Evolutionary conservation across 2,113 vertebrate genomes (phyloP).

Genomic region (Axis porcinus): DNA sequence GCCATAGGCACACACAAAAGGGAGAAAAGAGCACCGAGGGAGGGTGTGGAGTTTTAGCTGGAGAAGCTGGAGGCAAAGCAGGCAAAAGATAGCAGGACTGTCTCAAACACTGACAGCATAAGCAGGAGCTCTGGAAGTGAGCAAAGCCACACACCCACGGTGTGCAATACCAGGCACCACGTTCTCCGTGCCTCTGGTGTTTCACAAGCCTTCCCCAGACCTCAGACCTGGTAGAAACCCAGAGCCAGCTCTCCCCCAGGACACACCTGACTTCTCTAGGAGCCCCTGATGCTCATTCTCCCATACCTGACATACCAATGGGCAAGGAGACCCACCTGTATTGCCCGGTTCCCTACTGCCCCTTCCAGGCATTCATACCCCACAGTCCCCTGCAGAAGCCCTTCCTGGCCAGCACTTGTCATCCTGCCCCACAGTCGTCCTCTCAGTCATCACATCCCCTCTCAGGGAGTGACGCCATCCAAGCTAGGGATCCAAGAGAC

Average conservation of each 20-base stretch:
- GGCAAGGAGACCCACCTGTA: not conserved
- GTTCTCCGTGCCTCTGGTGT: not conserved
- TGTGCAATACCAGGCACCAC: accelerated
- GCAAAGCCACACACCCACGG: not conserved
- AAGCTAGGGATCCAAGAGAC: not conserved
- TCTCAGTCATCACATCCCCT: not conserved
- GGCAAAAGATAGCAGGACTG: not conserved
- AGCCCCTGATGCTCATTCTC: not conserved
- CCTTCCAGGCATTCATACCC: not conserved
- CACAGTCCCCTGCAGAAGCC: not conserved
- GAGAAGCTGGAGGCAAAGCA: not conserved
- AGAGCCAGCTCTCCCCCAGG: not conserved
- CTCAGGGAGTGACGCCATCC: not conserved
- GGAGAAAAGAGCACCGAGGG: not conserved
- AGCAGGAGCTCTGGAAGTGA: accelerated
- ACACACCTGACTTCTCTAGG: not conserved
- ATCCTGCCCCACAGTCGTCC: not conserved
- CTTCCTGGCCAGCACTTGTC: not conserved
- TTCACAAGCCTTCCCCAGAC: not conserved
- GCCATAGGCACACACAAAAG: not conserved
- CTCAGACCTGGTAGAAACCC: not conserved
- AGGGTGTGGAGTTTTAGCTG: not conserved
- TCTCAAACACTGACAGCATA: not conserved
- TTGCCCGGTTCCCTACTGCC: not conserved
- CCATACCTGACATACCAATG: not conserved